Conservation (phyloP, 1,140 invertebrate genomes). For the Saccostrea cuccullata region DNA sequence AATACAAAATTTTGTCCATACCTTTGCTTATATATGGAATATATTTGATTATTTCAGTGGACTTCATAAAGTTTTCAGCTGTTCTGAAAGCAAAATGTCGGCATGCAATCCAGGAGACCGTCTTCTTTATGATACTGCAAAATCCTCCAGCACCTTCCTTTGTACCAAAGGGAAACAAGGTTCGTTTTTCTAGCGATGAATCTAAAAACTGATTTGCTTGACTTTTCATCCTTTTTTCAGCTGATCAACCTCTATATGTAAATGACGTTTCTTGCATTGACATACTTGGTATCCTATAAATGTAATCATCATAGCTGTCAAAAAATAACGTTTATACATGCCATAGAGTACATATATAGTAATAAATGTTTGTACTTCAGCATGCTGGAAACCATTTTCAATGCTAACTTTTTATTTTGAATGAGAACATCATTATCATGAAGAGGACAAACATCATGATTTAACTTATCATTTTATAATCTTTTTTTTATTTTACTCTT, state of each 20-base stretch:
- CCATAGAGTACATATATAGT: too few species aligned
- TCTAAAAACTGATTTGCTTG: neutral
- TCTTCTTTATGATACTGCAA: constrained; percentile 1
- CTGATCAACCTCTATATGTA: neutral
- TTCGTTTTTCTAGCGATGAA: neutral
- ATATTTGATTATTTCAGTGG: neutral
- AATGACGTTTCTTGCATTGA: neutral
- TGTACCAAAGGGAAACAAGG: neutral
- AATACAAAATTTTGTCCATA: neutral
- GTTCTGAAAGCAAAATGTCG: neutral
- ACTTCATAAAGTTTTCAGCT: neutral
- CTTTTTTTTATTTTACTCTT: neutral
- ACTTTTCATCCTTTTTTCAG: neutral
- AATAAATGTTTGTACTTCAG: too few species aligned
- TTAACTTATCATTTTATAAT: too few species aligned
- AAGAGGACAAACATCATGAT: too few species aligned
- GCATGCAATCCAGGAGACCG: neutral
- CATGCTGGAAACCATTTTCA: too few species aligned
- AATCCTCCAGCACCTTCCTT: neutral
- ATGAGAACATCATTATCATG: too few species aligned
- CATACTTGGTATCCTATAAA: too few species aligned
- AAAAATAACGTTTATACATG: too few species aligned
- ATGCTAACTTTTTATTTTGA: too few species aligned
- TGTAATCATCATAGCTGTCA: too few species aligned
- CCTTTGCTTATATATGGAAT: neutral